phyloP scores from a whole-genome alignment of 2,888 invertebrate species.

The Hirudinaria manillensis region DNA sequence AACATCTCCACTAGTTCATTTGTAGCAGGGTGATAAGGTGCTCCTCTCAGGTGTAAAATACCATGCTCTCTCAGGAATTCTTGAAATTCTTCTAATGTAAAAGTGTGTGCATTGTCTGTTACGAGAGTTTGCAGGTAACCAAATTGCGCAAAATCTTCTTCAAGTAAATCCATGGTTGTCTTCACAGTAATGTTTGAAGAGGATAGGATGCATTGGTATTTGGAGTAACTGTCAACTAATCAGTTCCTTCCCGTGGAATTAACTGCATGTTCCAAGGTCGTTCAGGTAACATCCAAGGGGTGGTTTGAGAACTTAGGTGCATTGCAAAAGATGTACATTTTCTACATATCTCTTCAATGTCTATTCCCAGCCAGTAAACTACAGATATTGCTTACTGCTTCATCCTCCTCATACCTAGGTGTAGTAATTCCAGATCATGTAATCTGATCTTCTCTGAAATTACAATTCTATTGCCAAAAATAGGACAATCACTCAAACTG shows the following conservation, averaged over 20 bases:
- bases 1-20: slow-evolving; percentile 21
- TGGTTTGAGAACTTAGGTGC: slow-evolving; percentile 10
- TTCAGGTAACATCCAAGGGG: neutral
- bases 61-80: neutral
- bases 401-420: slow-evolving; percentile 18
- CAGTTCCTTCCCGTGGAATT: slow-evolving; percentile 20
- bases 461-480: slow-evolving; percentile 17
- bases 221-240: slow-evolving; percentile 18
- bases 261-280: slow-evolving; percentile 3
- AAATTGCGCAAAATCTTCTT: slow-evolving; percentile 8
- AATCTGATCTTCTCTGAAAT: slow-evolving; percentile 10
- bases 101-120: neutral
- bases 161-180: neutral
- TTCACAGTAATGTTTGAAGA: neutral
- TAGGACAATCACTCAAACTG: neutral
- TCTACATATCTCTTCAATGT: slow-evolving; percentile 20
- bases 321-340: slow-evolving; percentile 12
- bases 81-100: slow-evolving; percentile 24
- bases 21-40: slow-evolving; percentile 19
- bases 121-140: neutral
- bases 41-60: slow-evolving; percentile 15
- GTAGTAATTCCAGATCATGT: slow-evolving; percentile 4
- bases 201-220: neutral
- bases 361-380: slow-evolving; percentile 21
- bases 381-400: slow-evolving; percentile 11